Conservation (phyloP, 1,140 invertebrate genomes). For the Scylla paramamosain region DNA sequence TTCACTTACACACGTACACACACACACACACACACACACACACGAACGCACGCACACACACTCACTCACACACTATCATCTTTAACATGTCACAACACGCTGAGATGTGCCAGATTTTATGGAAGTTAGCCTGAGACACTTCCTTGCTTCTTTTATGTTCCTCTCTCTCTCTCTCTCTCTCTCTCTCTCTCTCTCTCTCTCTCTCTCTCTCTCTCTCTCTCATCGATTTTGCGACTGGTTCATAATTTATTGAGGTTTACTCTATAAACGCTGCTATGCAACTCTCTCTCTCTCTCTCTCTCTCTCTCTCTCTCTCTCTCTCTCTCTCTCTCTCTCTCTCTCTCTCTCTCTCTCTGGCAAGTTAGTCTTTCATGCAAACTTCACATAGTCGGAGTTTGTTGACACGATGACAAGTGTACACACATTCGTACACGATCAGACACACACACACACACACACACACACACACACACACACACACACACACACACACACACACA, state of each 20-base stretch:
- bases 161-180: slow-evolving; percentile 36
- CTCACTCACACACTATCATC: background rate
- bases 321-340: slow-evolving; percentile 27
- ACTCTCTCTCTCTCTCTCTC: background rate
- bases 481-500: slow-evolving; percentile 39
- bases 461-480: slow-evolving; percentile 45
- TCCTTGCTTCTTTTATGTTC: background rate
- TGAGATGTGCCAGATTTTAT: no score
- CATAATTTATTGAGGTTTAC: background rate
- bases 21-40: slow-evolving; percentile 20
- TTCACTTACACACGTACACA: background rate
- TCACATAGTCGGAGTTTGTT: background rate
- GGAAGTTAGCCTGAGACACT: no score
- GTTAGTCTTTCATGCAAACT: slow-evolving; percentile 7
- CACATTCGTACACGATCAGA: slow-evolving; percentile 35
- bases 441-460: slow-evolving; percentile 55
- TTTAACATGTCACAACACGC: no score
- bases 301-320: background rate
- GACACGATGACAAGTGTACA: slow-evolving; percentile 2
- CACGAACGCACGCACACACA: slow-evolving; percentile 2
- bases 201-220: background rate
- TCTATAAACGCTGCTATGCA: background rate
- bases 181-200: slow-evolving; percentile 36
- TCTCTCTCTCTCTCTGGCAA: slow-evolving; percentile 27
- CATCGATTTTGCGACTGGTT: no score